Evolutionary conservation across 2,888 invertebrate genomes (phyloP).

Genomic region (Homarus gammarus): DNA sequence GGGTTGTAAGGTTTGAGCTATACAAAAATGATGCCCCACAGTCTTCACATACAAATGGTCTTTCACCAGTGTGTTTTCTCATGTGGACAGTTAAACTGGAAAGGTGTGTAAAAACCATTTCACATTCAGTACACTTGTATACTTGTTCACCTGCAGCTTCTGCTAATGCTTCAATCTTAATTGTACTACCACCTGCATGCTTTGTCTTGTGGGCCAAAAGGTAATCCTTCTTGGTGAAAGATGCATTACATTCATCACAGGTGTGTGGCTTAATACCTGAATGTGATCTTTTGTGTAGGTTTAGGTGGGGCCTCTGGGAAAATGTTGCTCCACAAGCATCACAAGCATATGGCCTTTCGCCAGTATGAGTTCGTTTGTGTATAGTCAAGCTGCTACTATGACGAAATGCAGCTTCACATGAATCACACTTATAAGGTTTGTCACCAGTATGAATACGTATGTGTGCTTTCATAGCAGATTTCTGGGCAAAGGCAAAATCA

Average conservation of each 20-base stretch:
- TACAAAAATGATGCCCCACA: slow-evolving; percentile 67
- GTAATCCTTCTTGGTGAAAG: slow-evolving; percentile 73
- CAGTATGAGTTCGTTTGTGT: slow-evolving; percentile 68
- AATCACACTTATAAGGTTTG: slow-evolving; percentile 47
- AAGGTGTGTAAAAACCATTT: slow-evolving; percentile 53
- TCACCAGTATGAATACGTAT: slow-evolving; percentile 62
- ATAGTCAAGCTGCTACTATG: slow-evolving; percentile 66
- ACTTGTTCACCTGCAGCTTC: slow-evolving; percentile 48
- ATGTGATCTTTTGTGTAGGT: slow-evolving; percentile 62
- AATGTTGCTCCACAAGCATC: slow-evolving; percentile 65
- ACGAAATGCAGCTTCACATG: slow-evolving; percentile 60
- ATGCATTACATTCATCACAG: slow-evolving; percentile 69
- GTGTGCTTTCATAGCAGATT: slow-evolving; percentile 65
- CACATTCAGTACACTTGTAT: slow-evolving; percentile 58
- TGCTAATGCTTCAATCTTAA: slow-evolving; percentile 45
- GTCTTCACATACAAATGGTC: slow-evolving; percentile 63
- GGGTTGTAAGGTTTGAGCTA: slow-evolving; percentile 68
- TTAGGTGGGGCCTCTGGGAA: slow-evolving; percentile 61
- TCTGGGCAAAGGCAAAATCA: slow-evolving; percentile 63
- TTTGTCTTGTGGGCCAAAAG: slow-evolving; percentile 71
- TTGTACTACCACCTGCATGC: slow-evolving; percentile 57
- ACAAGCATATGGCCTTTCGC: slow-evolving; percentile 69
- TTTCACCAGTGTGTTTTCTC: slow-evolving; percentile 67
- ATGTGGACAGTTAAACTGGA: slow-evolving; percentile 62
- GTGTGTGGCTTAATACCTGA: slow-evolving; percentile 64